Percentiles rank a stretch among this genome's conserved stretches.
phyloP scores from a whole-genome alignment of 2,888 invertebrate species.

The Tipula confusa region DNA sequence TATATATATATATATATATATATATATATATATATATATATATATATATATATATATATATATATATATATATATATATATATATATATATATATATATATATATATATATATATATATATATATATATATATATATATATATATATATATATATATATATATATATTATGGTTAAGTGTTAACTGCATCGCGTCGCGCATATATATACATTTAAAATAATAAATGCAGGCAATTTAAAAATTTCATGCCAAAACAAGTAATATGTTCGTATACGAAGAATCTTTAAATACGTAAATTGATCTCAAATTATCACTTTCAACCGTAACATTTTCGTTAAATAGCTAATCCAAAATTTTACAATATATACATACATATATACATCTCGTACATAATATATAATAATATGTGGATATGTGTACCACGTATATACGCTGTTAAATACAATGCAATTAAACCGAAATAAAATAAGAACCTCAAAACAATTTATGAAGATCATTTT shows the following conservation, averaged over 20 bases:
- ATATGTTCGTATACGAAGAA: background rate
- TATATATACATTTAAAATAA: background rate
- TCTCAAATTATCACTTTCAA: conserved; percentile 3
- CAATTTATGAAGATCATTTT: conserved; percentile 25
- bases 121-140: too few species aligned
- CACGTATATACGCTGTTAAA: background rate
- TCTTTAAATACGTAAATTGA: background rate
- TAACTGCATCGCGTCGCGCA: background rate
- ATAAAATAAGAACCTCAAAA: background rate
- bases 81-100: too few species aligned
- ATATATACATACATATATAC: background rate
- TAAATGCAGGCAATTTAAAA: background rate
- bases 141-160: too few species aligned
- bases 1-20: too few species aligned
- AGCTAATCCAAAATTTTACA: background rate
- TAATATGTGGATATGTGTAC: background rate
- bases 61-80: too few species aligned
- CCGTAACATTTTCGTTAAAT: conserved; percentile 9
- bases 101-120: too few species aligned
- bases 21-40: too few species aligned
- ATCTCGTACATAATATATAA: background rate
- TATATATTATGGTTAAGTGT: background rate
- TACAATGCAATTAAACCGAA: conserved; percentile 25
- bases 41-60: too few species aligned
- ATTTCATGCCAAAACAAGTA: background rate